A percentile compares a stretch with the other conserved stretches of the same genome.
These are phyloP conservation scores for Natator depressus DNA, from an alignment of 2,113 vertebrate genomes.

Conservation along the genomic window DNA sequence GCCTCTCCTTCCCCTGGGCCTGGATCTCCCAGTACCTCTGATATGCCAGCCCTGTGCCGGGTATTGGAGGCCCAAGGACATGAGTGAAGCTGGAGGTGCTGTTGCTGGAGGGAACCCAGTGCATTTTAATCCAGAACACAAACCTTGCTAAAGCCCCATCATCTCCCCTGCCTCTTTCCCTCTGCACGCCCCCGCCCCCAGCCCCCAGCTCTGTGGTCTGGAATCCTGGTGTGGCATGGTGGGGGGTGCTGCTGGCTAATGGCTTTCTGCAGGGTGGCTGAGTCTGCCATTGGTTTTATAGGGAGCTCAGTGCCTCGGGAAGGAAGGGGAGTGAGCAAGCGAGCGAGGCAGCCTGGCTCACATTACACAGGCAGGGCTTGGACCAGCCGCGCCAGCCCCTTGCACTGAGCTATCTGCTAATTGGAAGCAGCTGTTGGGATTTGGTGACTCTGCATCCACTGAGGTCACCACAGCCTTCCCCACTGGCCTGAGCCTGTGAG, in stretches of 20 bases:
- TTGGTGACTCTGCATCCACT: conserved; percentile 60
- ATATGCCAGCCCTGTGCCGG: not conserved
- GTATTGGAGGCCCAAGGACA: not conserved
- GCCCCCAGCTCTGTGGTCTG: not conserved
- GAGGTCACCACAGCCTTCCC: conserved; percentile 52
- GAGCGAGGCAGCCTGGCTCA: conserved; percentile 31
- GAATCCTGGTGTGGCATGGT: not conserved
- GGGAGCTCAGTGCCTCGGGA: not conserved
- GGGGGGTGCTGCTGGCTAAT: not conserved
- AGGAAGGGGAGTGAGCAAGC: not conserved
- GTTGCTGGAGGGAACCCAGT: not conserved
- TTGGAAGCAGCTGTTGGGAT: conserved; percentile 72
- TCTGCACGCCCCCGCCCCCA: not conserved
- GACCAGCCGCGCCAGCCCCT: not conserved
- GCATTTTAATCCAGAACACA: not conserved
- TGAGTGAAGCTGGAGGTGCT: not conserved
- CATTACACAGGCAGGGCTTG: not conserved
- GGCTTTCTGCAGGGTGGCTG: not conserved
- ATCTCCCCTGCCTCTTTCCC: not conserved
- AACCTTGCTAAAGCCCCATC: not conserved
- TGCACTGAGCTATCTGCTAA: conserved; percentile 48
- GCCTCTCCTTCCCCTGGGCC: not conserved
- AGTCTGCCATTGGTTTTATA: not conserved
- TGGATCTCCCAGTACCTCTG: not conserved
- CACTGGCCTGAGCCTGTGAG: not conserved